Base-by-base conservation (phyloP, 2,113 vertebrate species). In the Poeciliopsis turrubarensis region DNA sequence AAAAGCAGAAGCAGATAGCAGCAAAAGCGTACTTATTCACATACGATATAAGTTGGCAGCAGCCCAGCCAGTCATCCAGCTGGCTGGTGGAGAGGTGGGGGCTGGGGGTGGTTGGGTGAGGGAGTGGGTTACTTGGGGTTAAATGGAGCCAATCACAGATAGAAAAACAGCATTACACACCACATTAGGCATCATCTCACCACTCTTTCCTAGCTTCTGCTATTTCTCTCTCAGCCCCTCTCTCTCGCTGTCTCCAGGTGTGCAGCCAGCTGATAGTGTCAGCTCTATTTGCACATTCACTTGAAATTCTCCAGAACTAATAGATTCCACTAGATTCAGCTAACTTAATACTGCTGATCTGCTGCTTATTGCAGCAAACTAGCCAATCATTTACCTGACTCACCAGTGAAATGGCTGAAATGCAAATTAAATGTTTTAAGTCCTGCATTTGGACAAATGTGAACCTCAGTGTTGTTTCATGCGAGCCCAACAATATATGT, bases 161-260 rank as follows among this genome's bases (percentile, higher is more conserved):
- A 87, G 88, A 91, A 91, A 91, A 91, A 90, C 89, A 88, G 87
- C 89, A 91, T 92, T 89, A 91, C 88, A 93, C 89, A 92, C 89
- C 86, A 88, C 90, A 92, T 93, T 93, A 92, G 82, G 85, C 82
- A 90, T 91, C 88, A 86, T 88, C 83, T 89, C 84, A 78, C 72
- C 31, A 8, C 86, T 90, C 84, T 86, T 72, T 73, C 86, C 63
- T 39, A 51, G 37, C 44, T 79, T 47, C 26, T 63, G 26, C 26
- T 30, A 68, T 68, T 62, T 63, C 75, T 66, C 69, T 77, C 87
- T 85, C 73, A 8, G 31, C 63, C 73, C 0, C 60, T 31, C 60
- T 76, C 47, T 51, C 32, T 65, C 65, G 72, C 66, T 65, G 74
- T 86, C 86, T 63, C 88, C 91, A 92, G 91, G 91, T 92, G 91